Evolutionary conservation across 2,888 invertebrate genomes (phyloP).

Genomic region (Pollenia angustigena): DNA sequence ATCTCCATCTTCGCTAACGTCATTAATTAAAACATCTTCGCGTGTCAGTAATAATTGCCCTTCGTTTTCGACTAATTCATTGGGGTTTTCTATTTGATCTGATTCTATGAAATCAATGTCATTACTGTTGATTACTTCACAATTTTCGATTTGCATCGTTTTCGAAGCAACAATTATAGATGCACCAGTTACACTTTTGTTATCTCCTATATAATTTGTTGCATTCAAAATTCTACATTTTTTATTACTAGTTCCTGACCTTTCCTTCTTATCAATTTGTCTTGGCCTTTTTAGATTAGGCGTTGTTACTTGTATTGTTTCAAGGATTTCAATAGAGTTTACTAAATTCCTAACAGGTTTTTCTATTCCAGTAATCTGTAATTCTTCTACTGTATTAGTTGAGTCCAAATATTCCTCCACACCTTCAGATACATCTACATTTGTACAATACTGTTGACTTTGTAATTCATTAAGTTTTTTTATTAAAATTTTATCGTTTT

Average conservation of each 20-base stretch:
- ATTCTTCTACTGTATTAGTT: neutral
- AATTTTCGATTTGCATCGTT: neutral
- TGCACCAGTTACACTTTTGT: neutral
- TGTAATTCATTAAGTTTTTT: constrained; percentile 39
- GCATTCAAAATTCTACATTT: constrained; percentile 35
- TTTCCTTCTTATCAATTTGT: neutral
- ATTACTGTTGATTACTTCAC: neutral
- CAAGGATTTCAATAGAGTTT: constrained; percentile 38
- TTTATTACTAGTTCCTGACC: neutral
- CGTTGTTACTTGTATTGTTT: constrained; percentile 38
- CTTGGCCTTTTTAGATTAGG: constrained; percentile 8
- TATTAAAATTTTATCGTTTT: constrained; percentile 56
- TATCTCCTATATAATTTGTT: neutral
- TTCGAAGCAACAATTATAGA: neutral
- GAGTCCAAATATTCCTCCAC: neutral
- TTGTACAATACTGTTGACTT: constrained; percentile 4
- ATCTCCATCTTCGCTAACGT: neutral
- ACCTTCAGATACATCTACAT: constrained; percentile 2
- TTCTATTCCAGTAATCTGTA: neutral
- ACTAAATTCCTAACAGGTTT: neutral
- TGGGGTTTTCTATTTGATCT: neutral
- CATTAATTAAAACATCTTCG: neutral
- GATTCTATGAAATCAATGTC: neutral
- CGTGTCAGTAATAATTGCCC: neutral
- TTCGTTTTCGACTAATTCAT: constrained; percentile 3